Conservation (phyloP, 2,113 vertebrate genomes). For the Sarotherodon lohbergeri region DNA sequence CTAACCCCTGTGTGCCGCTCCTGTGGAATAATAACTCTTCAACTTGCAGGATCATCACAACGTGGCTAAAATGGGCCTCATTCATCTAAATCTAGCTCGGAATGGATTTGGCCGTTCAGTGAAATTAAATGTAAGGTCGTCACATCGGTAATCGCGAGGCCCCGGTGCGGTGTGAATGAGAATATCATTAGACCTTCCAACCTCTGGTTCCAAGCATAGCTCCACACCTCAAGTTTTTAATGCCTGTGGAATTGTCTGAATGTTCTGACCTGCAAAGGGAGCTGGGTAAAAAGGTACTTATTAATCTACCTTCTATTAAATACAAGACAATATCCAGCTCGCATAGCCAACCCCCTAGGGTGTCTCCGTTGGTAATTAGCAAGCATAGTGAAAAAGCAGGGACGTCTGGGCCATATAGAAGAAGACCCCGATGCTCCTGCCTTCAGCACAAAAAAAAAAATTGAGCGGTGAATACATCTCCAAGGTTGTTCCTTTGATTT, state of each 20-base stretch:
- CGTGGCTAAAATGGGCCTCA: not conserved
- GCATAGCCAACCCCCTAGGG: not conserved
- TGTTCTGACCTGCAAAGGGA: constrained; percentile 29
- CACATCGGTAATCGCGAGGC: not conserved
- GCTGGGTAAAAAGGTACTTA: constrained; percentile 30
- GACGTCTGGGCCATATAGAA: not conserved
- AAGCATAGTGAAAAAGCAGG: constrained; percentile 11
- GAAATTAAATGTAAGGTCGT: constrained; percentile 34
- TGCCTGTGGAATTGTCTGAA: constrained; percentile 15
- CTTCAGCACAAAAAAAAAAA: not conserved
- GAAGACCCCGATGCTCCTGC: not conserved
- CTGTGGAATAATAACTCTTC: not conserved
- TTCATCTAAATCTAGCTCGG: constrained; percentile 25
- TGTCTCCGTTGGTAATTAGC: constrained; percentile 57
- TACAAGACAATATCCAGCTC: constrained; percentile 42
- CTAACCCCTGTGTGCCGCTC: not conserved
- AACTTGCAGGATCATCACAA: not conserved
- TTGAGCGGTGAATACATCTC: constrained; percentile 16
- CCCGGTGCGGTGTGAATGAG: not conserved
- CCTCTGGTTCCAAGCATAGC: not conserved
- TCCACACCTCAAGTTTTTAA: not conserved
- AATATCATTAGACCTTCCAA: constrained; percentile 30
- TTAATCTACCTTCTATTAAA: constrained; percentile 65
- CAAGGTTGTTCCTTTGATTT: constrained; percentile 4
- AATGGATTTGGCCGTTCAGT: constrained; percentile 3